These are phyloP conservation scores for Chaetophractus vellerosus DNA, from an alignment of 2,797 vertebrate genomes.

Conservation along the genomic window DNA sequence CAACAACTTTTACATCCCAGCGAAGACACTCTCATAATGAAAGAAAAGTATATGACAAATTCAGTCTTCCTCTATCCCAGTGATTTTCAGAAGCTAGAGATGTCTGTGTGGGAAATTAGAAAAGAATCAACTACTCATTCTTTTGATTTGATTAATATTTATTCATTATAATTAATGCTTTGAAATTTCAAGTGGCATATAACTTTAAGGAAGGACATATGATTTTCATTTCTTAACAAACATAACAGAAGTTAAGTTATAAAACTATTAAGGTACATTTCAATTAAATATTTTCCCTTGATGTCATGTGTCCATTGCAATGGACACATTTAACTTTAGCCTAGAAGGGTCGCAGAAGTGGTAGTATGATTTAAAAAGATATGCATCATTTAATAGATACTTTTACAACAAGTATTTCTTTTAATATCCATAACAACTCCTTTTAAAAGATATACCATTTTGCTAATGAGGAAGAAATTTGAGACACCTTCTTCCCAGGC, in stretches of 20 bases:
- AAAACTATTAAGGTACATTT: background rate
- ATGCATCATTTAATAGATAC: background rate
- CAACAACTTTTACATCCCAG: background rate
- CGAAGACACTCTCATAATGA: background rate
- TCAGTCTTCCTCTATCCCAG: background rate
- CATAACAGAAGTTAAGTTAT: background rate
- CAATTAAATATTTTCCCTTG: background rate
- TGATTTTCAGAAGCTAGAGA: background rate
- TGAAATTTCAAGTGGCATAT: background rate
- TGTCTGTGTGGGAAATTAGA: background rate
- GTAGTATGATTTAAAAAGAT: background rate
- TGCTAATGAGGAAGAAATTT: conserved; percentile 27
- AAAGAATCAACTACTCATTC: background rate
- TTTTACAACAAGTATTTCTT: conserved; percentile 40
- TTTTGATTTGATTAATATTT: background rate
- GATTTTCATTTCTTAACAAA: conserved; percentile 10
- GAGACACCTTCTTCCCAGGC: background rate
- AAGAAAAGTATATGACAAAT: background rate
- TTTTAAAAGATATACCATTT: background rate
- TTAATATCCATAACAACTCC: background rate
- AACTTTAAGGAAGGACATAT: conserved; percentile 15
- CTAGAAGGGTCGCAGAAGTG: background rate
- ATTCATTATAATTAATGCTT: background rate
- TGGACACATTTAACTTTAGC: background rate
- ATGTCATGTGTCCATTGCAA: background rate